These are phyloP conservation scores for Plemyria rubiginata DNA, from an alignment of 2,888 invertebrate species.

Conservation along the genomic window DNA sequence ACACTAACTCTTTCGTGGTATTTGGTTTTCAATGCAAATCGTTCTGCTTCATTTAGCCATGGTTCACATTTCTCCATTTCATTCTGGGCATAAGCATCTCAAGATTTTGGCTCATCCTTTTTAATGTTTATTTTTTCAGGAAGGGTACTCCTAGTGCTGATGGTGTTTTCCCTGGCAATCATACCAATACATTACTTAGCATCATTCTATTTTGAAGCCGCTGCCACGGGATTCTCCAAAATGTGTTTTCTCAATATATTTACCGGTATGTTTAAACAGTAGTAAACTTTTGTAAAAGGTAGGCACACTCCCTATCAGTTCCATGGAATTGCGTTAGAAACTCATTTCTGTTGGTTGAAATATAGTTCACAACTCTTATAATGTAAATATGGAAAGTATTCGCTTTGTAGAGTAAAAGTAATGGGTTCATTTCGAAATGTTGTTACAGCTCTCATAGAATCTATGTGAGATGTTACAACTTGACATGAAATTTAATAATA, in stretches of 20 bases:
- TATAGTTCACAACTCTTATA: not conserved
- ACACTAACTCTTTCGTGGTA: not conserved
- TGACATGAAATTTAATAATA: not conserved
- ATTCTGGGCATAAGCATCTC: not conserved
- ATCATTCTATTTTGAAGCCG: slow-evolving; percentile 88
- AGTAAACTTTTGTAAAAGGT: not conserved
- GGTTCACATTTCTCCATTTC: not conserved
- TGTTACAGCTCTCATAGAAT: not conserved
- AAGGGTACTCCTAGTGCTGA: slow-evolving; percentile 86
- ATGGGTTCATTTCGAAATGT: not conserved
- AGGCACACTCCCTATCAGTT: not conserved
- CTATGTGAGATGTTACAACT: not conserved
- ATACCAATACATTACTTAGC: slow-evolving; percentile 90
- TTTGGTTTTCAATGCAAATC: not conserved
- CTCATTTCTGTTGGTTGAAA: not conserved
- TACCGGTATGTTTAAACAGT: slow-evolving; percentile 52
- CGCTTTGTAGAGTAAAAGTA: not conserved
- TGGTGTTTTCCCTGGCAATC: slow-evolving; percentile 88
- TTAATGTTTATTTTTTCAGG: slow-evolving; percentile 61
- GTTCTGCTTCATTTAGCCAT: not conserved
- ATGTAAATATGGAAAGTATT: not conserved
- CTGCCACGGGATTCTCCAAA: slow-evolving; percentile 91
- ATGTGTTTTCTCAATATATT: slow-evolving; percentile 91
- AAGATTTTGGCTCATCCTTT: no score
- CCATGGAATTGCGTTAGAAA: no score